phyloP scores from a whole-genome alignment of 2,888 invertebrate genomes.

The Nephrotoma guestfalica region DNA sequence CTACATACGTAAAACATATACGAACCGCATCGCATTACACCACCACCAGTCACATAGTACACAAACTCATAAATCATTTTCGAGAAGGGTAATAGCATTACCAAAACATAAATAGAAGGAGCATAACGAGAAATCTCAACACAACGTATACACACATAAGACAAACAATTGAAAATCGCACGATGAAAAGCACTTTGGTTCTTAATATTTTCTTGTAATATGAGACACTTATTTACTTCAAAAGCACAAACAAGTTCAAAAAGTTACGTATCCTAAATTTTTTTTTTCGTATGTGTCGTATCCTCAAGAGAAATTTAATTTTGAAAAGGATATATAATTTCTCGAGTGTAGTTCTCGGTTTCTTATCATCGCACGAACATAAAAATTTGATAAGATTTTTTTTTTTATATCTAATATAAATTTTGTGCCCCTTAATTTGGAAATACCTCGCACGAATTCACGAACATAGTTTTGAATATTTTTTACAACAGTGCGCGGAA shows the following conservation, averaged over 20 bases:
- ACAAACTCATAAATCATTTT: neutral
- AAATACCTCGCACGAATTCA: neutral
- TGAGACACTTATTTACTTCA: neutral
- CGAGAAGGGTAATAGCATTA: neutral
- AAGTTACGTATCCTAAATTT: neutral
- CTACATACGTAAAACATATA: neutral
- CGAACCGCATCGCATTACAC: neutral
- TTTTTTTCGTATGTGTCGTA: neutral
- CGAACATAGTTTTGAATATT: too few species aligned
- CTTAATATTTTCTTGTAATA: neutral
- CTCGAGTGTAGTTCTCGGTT: neutral
- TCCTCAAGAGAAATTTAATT: neutral
- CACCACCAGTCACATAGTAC: neutral
- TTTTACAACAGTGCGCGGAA: too few species aligned
- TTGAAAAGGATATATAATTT: neutral
- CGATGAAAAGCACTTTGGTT: neutral
- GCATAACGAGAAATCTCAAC: neutral
- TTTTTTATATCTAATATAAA: neutral
- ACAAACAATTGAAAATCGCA: neutral
- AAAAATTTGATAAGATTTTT: neutral
- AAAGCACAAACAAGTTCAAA: neutral
- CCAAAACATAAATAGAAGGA: neutral
- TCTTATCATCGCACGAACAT: neutral
- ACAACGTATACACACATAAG: neutral
- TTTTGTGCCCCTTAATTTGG: neutral